Evolutionary conservation across 2,888 invertebrate species (phyloP), one percentile per base, ranked within the genome.

Genomic region (Scaptomyza caliginosa): DNA sequence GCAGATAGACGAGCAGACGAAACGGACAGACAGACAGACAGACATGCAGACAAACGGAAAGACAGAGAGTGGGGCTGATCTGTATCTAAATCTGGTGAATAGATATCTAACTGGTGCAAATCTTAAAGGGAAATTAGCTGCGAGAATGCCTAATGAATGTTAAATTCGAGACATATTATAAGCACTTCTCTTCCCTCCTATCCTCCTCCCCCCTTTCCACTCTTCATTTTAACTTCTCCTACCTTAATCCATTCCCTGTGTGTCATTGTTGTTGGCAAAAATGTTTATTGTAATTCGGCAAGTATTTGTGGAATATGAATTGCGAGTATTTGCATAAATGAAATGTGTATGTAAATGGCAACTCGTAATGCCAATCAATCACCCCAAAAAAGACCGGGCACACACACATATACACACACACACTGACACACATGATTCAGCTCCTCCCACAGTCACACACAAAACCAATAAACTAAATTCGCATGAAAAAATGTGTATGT

Each of bases 391-490:
- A 34, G 62, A 70, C 64, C 56, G 70, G 68, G 64, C 63, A 74
- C 69, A 67, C 60, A 63, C 63, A 32, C 54, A 63, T 52, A 50
- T 60, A 43, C 55, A 42, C 49, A 56, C 39, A 65, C 51, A 40
- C 23, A 52, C 46, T 30, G 56, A 70, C 57, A 60, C 51, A 45
- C 30, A 56, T 58, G 74, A 45, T 43, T 56, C 63, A 67, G 81
- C 84, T 85, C 84, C 84, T 84, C 84, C 84, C 84, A 85, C 79
- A 75, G 48, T 62, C 65, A 64, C 70, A 78, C 63, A 71, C 60
- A 85, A 85, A 85, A 81, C 83, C 83, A 84, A 84, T 85, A 84
- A 84, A 84, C 85, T 83, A 84, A 83, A 84, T 85, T 83, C 81
- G 83, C 71, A 67, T 70, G 76, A 72, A 85, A 74, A 74, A 76